Evolutionary conservation across 2,797 vertebrate genomes (phyloP).

Genomic region (Megalops cyprinoides): DNA sequence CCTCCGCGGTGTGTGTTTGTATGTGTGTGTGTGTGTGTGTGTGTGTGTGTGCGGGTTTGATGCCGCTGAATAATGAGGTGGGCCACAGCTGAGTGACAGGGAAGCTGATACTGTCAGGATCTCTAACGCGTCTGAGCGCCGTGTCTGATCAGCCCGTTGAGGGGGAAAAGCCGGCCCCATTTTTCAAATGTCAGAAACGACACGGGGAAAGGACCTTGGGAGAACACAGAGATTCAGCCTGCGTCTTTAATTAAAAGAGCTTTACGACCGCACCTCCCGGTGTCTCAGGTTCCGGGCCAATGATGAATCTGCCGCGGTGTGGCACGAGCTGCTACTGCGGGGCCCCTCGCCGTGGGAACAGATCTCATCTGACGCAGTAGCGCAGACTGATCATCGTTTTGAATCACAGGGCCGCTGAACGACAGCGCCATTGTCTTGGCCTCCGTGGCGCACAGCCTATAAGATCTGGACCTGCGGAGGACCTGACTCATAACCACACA

Average conservation of each 20-base stretch:
- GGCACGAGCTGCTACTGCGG: not conserved
- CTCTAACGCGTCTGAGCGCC: slow-evolving; percentile 18
- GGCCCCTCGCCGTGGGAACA: not conserved
- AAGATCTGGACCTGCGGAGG: not conserved
- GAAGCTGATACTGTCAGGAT: slow-evolving; percentile 43
- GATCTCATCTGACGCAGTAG: not conserved
- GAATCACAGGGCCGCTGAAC: not conserved
- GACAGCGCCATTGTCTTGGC: not conserved
- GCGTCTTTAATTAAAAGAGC: slow-evolving; percentile 17
- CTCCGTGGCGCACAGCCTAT: not conserved
- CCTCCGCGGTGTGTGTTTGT: no score
- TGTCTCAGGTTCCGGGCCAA: not conserved
- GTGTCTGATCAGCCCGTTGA: slow-evolving; percentile 32
- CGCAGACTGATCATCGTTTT: not conserved
- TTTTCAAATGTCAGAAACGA: slow-evolving; percentile 35
- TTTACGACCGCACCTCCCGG: not conserved
- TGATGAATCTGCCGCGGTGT: not conserved
- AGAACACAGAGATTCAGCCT: not conserved
- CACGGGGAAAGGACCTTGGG: not conserved
- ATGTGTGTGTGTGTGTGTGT: not conserved
- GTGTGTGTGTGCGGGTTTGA: not conserved
- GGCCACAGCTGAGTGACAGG: slow-evolving; percentile 44
- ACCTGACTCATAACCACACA: not conserved
- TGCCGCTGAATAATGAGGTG: slow-evolving; percentile 17
- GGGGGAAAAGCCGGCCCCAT: slow-evolving; percentile 20